These are phyloP conservation scores for Malthinus seriepunctatus DNA, from an alignment of 2,888 invertebrate species.

Conservation along the genomic window DNA sequence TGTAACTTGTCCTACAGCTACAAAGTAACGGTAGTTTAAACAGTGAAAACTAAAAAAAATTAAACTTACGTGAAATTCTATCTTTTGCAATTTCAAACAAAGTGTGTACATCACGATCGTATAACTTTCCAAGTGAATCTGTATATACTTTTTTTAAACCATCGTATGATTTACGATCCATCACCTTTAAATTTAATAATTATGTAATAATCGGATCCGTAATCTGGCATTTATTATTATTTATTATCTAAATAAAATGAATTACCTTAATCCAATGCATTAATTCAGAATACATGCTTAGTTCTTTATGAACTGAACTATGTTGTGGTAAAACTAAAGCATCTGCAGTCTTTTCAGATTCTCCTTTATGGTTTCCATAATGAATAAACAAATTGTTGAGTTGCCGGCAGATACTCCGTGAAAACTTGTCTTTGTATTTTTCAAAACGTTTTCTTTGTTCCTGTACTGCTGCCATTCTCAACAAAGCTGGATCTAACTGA, in stretches of 20 bases:
- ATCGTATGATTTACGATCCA: conserved; percentile 82
- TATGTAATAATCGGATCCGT: not conserved
- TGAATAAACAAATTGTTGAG: conserved; percentile 95
- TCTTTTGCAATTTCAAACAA: conserved; percentile 78
- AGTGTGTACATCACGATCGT: conserved; percentile 81
- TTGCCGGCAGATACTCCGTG: conserved; percentile 83
- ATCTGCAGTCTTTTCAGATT: conserved; percentile 57
- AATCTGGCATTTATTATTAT: no score
- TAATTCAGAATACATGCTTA: conserved; percentile 84
- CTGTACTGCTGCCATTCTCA: conserved; percentile 74
- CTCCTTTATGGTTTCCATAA: conserved; percentile 76
- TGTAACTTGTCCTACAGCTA: conserved; percentile 35
- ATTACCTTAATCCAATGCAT: conserved; percentile 85
- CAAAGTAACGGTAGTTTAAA: not conserved
- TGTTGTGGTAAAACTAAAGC: conserved; percentile 76
- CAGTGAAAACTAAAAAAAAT: not conserved
- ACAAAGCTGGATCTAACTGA: conserved; percentile 65
- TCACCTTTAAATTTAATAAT: conserved; percentile 50
- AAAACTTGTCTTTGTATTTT: conserved; percentile 77
- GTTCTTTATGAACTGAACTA: conserved; percentile 79
- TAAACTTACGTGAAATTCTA: conserved; percentile 46
- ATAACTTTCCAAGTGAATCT: conserved; percentile 80
- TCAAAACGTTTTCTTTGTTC: conserved; percentile 80
- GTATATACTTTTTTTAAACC: conserved; percentile 84
- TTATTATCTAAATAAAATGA: not conserved